phyloP scores from a whole-genome alignment of 2,888 invertebrate species.

The Protophormia terraenovae region DNA sequence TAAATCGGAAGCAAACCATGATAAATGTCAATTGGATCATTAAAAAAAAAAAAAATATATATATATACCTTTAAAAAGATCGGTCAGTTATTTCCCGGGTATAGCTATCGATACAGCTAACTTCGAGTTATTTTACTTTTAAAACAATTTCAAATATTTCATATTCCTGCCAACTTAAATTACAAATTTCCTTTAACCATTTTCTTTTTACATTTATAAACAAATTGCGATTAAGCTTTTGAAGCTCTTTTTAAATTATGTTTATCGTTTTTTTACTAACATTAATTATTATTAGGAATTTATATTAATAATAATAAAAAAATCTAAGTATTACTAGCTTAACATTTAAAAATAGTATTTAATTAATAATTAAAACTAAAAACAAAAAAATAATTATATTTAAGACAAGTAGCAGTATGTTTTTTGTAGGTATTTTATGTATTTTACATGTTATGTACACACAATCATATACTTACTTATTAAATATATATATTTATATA shows the following conservation, averaged over 20 bases:
- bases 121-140: too few species aligned
- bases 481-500: slow-evolving; percentile 24
- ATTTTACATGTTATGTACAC: slow-evolving; percentile 64
- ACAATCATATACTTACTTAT: slow-evolving; percentile 54
- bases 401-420: slow-evolving; percentile 60
- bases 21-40: too few species aligned
- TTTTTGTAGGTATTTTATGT: slow-evolving; percentile 67
- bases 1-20: too few species aligned
- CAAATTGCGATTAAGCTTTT: slow-evolving; percentile 14
- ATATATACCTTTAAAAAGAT: too few species aligned
- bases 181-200: background rate
- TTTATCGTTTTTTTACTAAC: slow-evolving; percentile 41
- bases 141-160: too few species aligned
- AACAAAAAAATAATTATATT: slow-evolving; percentile 55
- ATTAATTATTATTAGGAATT: slow-evolving; percentile 65
- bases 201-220: slow-evolving; percentile 8
- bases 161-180: too few species aligned
- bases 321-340: slow-evolving; percentile 74
- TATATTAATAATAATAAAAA: slow-evolving; percentile 69
- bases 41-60: too few species aligned
- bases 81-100: too few species aligned
- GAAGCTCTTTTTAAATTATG: slow-evolving; percentile 51
- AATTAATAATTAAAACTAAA: slow-evolving; percentile 43
- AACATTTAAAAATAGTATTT: slow-evolving; percentile 49
- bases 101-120: too few species aligned